A percentile compares a stretch with the other conserved stretches of the same genome.
These are phyloP conservation scores for Lamellibrachia columna DNA, from an alignment of 2,888 invertebrate genomes.

Conservation along the genomic window DNA sequence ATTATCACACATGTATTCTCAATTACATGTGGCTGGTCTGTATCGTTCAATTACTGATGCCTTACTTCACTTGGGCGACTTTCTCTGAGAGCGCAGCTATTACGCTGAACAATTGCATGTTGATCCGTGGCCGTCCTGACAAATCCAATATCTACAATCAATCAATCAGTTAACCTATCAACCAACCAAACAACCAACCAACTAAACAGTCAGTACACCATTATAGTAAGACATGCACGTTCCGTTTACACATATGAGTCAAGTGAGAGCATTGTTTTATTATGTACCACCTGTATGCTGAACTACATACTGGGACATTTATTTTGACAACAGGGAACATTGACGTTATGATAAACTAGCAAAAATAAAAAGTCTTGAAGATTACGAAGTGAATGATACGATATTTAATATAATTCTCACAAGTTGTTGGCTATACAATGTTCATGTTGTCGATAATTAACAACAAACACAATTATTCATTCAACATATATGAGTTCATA, in stretches of 20 bases:
- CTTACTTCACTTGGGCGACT: conserved; percentile 64
- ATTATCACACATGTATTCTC: background rate
- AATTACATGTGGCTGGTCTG: background rate
- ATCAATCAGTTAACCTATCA: background rate
- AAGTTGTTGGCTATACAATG: too few species aligned
- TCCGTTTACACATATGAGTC: background rate
- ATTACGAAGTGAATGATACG: too few species aligned
- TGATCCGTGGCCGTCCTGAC: conserved; percentile 60
- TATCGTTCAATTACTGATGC: background rate
- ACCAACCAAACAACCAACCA: background rate
- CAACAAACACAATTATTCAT: too few species aligned
- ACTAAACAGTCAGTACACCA: background rate
- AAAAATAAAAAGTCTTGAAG: too few species aligned
- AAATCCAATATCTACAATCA: conserved; percentile 59
- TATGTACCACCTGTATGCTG: too few species aligned
- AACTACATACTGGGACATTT: too few species aligned
- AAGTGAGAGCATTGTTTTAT: too few species aligned
- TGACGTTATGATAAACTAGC: too few species aligned
- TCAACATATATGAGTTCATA: background rate
- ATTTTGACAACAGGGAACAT: too few species aligned
- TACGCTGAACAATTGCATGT: conserved; percentile 59
- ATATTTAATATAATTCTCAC: too few species aligned
- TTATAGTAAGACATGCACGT: background rate
- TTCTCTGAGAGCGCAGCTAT: conserved; percentile 64
- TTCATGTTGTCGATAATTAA: too few species aligned